Percentiles rank a stretch among this genome's conserved stretches.
Conservation (phyloP, 2,113 vertebrate species). For the Malaclemys terrapin region DNA sequence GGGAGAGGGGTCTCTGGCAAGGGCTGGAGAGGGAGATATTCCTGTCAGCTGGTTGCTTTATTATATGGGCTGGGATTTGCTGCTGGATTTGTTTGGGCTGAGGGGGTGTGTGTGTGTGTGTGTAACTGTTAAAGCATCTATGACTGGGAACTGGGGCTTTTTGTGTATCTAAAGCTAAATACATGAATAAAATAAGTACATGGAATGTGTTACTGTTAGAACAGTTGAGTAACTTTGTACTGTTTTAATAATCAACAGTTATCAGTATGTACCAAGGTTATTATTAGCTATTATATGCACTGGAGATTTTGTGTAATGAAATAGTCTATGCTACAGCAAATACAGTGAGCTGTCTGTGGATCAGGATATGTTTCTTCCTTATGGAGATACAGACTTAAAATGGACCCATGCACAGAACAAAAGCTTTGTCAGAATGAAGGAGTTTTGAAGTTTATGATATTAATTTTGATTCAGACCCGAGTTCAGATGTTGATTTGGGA, state of each 20-base stretch:
- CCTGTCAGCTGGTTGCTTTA: background rate
- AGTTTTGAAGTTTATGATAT: conserved; percentile 29
- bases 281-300: background rate
- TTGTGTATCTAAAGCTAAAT: background rate
- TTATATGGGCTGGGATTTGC: background rate
- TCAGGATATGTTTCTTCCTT: background rate
- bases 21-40: background rate
- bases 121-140: background rate
- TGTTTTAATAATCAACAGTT: background rate
- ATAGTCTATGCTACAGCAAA: background rate
- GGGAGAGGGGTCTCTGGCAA: background rate
- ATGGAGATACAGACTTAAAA: background rate
- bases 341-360: background rate
- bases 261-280: background rate
- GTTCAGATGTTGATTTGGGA: conserved; percentile 72
- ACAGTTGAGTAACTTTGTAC: background rate
- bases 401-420: conserved; percentile 45
- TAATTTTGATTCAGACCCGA: conserved; percentile 69
- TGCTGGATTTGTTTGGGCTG: background rate
- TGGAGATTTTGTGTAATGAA: background rate
- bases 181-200: background rate
- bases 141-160: background rate
- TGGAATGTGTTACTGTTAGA: conserved; percentile 1
- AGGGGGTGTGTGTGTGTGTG: background rate
- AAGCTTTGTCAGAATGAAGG: conserved; percentile 50